Base-by-base conservation (phyloP, 2,113 vertebrate genomes). In the Fregetta grallaria region DNA sequence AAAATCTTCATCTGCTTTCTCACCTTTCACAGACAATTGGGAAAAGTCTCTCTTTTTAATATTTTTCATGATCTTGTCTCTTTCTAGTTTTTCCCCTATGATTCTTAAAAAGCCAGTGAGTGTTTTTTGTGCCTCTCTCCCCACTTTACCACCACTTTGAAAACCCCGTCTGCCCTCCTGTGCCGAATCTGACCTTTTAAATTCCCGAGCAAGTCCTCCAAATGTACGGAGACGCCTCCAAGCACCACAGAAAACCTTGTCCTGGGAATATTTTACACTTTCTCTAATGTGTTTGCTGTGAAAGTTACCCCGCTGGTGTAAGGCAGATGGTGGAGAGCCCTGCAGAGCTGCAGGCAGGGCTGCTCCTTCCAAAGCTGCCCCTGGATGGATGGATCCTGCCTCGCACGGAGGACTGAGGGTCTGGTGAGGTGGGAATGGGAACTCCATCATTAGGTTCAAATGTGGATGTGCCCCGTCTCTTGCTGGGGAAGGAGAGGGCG, bases 341-440 rank as follows among this genome's bases (percentile, higher is more conserved):
- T 6, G 2, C 1, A 4, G 50, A 50, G 25, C 68, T 70, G 70
- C 1, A 7, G 44, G 38, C 44, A 59, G 65, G 34, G 79, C 30
- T 78, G 21, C 14, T 80, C 9, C 34, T 38, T 56, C 50, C 4
- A 3, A 3, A 53, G 30, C 26, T 38, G 55, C 59, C 40, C 16
- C 1, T 0, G 21, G 66, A 16, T 0, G 2, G 45, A 20, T 3
- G 17, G 38, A 23, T 34, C 8, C 52, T 32, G 25, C 38, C 29
- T 61, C 1, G 1, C 1, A 6, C 0, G 1, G 1, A 52, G 47
- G 19, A 21, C 16, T 2, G 1, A 7, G 42, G 29, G 11, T 42
- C 32, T 42, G 53, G 25, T 1, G 3, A 3, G 45, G 50, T 45
- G 65, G 38, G 45, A 78, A 27, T 5, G 20, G 47, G 25, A 4